phyloP scores from a whole-genome alignment of 2,113 vertebrate genomes.

The Guaruba guarouba region DNA sequence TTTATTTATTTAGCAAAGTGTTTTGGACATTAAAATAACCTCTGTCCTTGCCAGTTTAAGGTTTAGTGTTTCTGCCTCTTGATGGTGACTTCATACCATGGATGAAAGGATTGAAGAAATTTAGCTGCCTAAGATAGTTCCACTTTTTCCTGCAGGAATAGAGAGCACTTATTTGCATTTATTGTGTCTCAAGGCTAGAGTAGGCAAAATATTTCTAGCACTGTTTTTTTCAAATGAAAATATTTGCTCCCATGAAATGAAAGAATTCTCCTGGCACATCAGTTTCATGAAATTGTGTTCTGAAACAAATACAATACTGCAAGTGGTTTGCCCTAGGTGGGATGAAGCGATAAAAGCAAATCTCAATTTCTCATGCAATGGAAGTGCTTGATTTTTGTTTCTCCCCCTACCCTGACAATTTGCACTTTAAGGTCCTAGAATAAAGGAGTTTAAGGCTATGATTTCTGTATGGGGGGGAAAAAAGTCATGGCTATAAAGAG shows the following conservation, averaged over 20 bases:
- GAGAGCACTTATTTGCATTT: neutral
- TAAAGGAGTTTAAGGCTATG: neutral
- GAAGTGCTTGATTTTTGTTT: neutral
- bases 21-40: neutral
- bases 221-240: neutral
- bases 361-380: neutral
- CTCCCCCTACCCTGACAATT: rapidly evolving
- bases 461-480: neutral
- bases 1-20: neutral
- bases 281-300: neutral
- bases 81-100: neutral
- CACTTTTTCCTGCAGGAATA: neutral
- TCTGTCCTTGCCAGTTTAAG: neutral
- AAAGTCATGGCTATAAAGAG: neutral
- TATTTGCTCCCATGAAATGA: neutral
- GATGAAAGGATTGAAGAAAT: neutral
- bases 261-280: neutral
- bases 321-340: neutral
- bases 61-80: neutral
- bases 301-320: neutral
- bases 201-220: neutral
- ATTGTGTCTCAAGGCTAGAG: neutral
- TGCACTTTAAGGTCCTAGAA: neutral
- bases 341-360: neutral
- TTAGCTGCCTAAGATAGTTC: neutral